A percentile compares a stretch with the other conserved stretches of the same genome.
phyloP scores from a whole-genome alignment of 2,888 invertebrate genomes.

The Lithosia quadra region DNA sequence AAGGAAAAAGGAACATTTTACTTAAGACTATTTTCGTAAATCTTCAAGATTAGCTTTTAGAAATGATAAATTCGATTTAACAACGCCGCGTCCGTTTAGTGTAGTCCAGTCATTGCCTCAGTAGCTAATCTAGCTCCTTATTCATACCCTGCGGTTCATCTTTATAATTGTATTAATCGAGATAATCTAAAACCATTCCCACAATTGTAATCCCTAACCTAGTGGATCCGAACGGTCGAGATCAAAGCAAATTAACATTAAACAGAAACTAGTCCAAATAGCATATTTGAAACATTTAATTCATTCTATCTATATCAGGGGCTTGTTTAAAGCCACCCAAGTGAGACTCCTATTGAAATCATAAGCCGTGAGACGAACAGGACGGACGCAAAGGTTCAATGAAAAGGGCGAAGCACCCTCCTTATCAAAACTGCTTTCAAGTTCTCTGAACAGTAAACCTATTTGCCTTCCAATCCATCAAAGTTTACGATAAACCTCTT shows the following conservation, averaged over 20 bases:
- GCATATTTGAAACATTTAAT: slow-evolving; percentile 50
- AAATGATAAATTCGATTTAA: neutral
- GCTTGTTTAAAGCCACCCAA: slow-evolving; percentile 49
- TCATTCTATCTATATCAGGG: slow-evolving; percentile 41
- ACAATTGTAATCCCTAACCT: neutral
- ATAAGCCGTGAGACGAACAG: slow-evolving; percentile 51
- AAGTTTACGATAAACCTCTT: slow-evolving; percentile 58
- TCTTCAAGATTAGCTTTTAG: neutral
- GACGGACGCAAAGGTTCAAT: slow-evolving; percentile 56
- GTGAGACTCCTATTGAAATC: slow-evolving; percentile 57
- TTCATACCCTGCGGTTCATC: neutral
- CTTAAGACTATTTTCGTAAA: neutral
- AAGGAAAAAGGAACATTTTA: too few relatives aligned
- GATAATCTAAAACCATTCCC: neutral
- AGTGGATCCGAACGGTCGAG: slow-evolving; percentile 11
- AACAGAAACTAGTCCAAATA: slow-evolving; percentile 41
- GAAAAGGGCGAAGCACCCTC: slow-evolving; percentile 53
- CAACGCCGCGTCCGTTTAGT: neutral
- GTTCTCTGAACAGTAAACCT: slow-evolving; percentile 59
- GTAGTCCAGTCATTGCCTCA: too few relatives aligned
- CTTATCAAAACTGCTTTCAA: slow-evolving; percentile 66
- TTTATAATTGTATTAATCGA: neutral
- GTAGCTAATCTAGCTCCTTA: neutral
- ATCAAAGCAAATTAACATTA: slow-evolving; percentile 48
- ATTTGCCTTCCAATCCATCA: slow-evolving; percentile 66